Evolutionary conservation across 1,140 invertebrate genomes (phyloP).

Genomic region (Micrasema minimum): DNA sequence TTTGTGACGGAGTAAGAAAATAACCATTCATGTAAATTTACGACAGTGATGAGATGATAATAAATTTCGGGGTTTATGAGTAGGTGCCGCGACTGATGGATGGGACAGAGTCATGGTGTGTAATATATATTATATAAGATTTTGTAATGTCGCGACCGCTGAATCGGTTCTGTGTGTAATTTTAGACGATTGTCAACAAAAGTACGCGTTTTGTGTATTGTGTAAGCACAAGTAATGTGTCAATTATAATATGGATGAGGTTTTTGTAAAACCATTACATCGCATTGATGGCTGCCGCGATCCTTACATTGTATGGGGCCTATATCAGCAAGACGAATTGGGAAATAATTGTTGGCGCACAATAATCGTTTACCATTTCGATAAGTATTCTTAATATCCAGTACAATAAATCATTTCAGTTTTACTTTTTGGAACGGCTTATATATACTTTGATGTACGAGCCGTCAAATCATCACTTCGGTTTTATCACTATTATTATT

Average conservation of each 20-base stretch:
- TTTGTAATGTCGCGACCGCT: constrained; percentile 28
- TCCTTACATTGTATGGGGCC: not conserved
- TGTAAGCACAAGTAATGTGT: constrained; percentile 40
- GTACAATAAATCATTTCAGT: no score
- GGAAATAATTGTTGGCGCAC: constrained; percentile 4
- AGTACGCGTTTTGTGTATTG: constrained; percentile 21
- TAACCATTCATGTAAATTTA: no score
- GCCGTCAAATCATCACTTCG: no score
- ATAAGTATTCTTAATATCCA: no score
- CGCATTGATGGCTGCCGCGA: constrained; percentile 7
- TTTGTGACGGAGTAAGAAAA: no score
- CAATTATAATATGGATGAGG: constrained; percentile 21
- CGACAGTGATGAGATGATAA: not conserved
- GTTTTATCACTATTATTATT: no score
- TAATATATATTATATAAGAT: no score
- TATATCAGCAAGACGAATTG: constrained; percentile 2
- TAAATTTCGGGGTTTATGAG: not conserved
- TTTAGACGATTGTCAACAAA: constrained; percentile 45
- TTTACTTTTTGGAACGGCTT: no score
- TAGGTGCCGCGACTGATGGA: not conserved
- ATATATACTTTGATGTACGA: no score
- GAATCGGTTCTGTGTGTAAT: constrained; percentile 39
- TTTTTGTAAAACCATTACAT: constrained; percentile 30
- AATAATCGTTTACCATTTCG: no score
- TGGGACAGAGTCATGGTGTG: not conserved